These are phyloP conservation scores for Ictalurus furcatus DNA, from an alignment of 2,113 vertebrate genomes.

Conservation along the genomic window DNA sequence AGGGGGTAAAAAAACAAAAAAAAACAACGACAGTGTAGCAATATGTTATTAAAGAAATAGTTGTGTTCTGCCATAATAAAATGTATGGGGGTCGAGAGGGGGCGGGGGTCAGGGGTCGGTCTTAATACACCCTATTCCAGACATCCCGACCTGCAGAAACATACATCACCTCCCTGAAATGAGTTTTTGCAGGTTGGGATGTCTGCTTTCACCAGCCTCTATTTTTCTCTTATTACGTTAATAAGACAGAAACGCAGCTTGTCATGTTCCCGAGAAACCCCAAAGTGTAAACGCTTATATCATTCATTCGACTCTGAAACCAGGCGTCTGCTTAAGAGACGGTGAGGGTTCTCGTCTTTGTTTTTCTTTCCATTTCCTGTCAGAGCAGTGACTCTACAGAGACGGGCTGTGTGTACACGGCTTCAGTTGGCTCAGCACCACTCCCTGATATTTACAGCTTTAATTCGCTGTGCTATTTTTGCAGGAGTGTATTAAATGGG, in stretches of 20 bases:
- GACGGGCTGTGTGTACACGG: constrained; percentile 16
- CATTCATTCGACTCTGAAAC: background rate
- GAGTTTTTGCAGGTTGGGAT: no score
- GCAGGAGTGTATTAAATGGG: background rate
- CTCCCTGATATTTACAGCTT: constrained; percentile 22
- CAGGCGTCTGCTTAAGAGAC: background rate
- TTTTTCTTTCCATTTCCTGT: constrained; percentile 30
- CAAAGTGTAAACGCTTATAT: background rate
- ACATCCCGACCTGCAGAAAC: no score
- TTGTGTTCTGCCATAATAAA: no score
- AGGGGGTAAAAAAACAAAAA: no score
- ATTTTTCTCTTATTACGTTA: background rate
- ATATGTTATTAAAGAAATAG: no score
- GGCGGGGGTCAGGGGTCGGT: no score
- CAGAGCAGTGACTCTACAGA: constrained; percentile 25
- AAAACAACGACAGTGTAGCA: no score
- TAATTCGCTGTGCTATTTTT: constrained; percentile 21
- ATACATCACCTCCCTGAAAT: no score
- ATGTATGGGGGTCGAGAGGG: no score
- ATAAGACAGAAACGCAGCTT: background rate
- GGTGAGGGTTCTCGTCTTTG: background rate
- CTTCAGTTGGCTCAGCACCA: constrained; percentile 14
- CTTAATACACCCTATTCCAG: no score
- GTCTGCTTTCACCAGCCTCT: background rate
- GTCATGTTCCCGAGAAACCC: background rate